Evolutionary conservation across 2,888 invertebrate species (phyloP), one percentile per base, ranked within the genome.

Genomic region (Caenorhabditis auriculariae): DNA sequence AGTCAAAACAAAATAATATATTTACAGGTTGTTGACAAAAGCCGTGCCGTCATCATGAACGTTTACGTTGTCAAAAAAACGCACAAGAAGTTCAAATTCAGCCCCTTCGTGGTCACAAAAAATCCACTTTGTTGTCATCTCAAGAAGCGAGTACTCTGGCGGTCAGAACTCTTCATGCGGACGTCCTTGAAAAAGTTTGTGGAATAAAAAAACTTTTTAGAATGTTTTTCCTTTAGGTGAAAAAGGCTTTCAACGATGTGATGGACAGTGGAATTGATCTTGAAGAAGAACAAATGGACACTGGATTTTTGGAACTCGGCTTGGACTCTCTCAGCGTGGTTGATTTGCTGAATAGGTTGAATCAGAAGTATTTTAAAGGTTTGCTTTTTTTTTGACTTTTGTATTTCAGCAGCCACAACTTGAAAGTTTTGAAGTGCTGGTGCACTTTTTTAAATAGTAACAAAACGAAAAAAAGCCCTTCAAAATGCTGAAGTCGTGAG

Each of bases 301-400:
- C 58, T 19, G 73, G 72, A 6, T 73, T 75, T 51, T 57, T 72
- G 27, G 75, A 76, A 19, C 60, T 78, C 17, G 77, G 77, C 32
- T 50, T 75, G 55, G 78, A 78, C 41, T 76, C 76, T 1, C 50
- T 78, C 44, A 60, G 69, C 6, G 39, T 76, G 21, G 67, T 77
- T 19, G 76, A 75, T 37, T 67, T 78, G 28, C 44, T 72, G 29
- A 74, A 74, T 46, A 48, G 66, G 27, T 38, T 72, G 6, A 69
- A 64, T 37, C 58, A 60, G 15, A 66, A 67, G 24, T 72, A 65
- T 21, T 60, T 61, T 45, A 59, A 57, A 28, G 51, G 56, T 41
- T 26, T 28, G 3, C 5, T 48, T 19, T 23, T 51, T 7, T 39
- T 50, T 6, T n/a, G n/a, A n/a, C n/a, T n/a, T n/a, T n/a, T n/a